A percentile compares a stretch with the other conserved stretches of the same genome.
These are phyloP conservation scores for Drosophila mimica DNA, from an alignment of 2,888 invertebrate genomes.

Conservation along the genomic window DNA sequence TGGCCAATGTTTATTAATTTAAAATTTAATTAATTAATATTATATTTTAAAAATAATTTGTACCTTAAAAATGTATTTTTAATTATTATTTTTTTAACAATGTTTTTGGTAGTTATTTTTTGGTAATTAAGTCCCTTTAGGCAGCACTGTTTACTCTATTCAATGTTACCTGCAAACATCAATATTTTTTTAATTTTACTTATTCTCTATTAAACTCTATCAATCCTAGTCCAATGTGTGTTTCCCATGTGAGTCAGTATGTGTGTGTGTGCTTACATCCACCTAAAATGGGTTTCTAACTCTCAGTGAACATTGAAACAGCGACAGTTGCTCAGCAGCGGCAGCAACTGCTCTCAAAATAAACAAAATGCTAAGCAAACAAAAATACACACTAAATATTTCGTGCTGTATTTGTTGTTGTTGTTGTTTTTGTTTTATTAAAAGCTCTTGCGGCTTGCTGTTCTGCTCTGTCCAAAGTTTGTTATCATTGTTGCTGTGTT, in stretches of 20 bases:
- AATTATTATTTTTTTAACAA: neutral
- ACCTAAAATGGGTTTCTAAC: slow-evolving; percentile 50
- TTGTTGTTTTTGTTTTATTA: slow-evolving; percentile 22
- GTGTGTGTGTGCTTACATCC: slow-evolving; percentile 26
- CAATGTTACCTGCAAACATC: slow-evolving; percentile 10
- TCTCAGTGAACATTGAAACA: slow-evolving; percentile 75
- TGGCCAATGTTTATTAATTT: neutral
- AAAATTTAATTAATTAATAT: neutral
- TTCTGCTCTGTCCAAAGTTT: slow-evolving; percentile 29
- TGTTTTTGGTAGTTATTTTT: neutral
- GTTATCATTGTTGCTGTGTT: slow-evolving; percentile 43
- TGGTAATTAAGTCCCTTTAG: neutral
- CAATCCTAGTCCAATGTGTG: slow-evolving; percentile 38
- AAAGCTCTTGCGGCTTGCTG: slow-evolving; percentile 39
- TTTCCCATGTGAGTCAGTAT: slow-evolving; percentile 18
- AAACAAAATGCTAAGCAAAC: slow-evolving; percentile 67
- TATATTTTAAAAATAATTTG: neutral
- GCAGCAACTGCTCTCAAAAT: slow-evolving; percentile 61
- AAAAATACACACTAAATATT: slow-evolving; percentile 51
- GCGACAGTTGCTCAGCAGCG: slow-evolving; percentile 49
- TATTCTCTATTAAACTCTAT: neutral
- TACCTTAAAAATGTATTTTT: neutral
- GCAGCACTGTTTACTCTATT: neutral
- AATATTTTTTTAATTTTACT: slow-evolving; percentile 12
- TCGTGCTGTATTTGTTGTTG: slow-evolving; percentile 39